These are phyloP conservation scores for Enhydra lutris DNA, from an alignment of 2,113 vertebrate genomes.

Conservation along the genomic window DNA sequence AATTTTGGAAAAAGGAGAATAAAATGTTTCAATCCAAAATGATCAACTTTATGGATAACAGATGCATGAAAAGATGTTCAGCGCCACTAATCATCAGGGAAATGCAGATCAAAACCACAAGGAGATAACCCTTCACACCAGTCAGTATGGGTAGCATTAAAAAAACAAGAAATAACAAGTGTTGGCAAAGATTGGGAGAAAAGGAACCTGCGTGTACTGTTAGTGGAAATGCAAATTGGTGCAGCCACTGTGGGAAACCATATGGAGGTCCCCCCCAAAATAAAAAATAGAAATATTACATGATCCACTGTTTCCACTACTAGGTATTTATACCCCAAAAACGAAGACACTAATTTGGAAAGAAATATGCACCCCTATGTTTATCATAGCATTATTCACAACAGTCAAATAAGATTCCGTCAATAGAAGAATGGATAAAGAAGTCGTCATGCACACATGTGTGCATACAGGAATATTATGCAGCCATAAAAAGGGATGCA, in stretches of 20 bases:
- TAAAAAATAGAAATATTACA: neutral
- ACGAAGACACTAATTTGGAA: neutral
- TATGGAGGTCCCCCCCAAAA: neutral
- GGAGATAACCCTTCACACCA: neutral
- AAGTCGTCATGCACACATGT: neutral
- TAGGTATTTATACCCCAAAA: neutral
- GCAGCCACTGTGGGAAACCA: neutral
- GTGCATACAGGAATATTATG: neutral
- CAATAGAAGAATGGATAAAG: neutral
- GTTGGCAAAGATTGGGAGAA: neutral
- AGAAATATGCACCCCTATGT: neutral
- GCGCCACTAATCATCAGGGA: neutral
- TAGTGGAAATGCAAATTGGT: neutral
- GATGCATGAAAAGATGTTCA: neutral
- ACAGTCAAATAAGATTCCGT: neutral
- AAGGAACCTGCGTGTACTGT: neutral
- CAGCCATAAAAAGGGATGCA: neutral
- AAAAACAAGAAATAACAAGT: neutral
- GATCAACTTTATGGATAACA: neutral
- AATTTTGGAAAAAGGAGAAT: neutral
- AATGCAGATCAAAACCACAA: neutral
- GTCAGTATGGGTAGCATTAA: neutral
- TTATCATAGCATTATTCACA: neutral
- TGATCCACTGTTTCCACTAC: neutral
- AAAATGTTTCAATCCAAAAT: neutral